Conservation (phyloP, 1,140 invertebrate genomes). For the Ectropis grisescens region DNA sequence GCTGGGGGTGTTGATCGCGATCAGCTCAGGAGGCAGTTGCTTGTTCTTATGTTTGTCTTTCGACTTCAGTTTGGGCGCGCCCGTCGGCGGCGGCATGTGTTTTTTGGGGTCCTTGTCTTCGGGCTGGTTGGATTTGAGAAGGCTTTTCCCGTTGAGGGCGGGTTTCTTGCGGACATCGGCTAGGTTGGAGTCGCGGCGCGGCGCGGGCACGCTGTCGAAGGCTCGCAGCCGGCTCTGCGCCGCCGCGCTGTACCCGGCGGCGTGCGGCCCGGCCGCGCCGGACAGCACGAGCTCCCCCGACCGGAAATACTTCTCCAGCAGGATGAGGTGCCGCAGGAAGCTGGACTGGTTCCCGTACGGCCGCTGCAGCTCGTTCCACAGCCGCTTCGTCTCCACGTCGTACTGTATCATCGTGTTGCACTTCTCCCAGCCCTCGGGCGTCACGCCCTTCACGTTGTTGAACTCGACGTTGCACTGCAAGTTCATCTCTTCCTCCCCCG, state of each 20-base stretch:
- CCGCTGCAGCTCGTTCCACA: constrained; percentile 85
- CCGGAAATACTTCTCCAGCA: constrained; percentile 85
- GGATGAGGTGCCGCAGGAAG: constrained; percentile 83
- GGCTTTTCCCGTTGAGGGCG: constrained; percentile 52
- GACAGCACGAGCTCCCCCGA: constrained; percentile 82
- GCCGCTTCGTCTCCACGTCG: constrained; percentile 81
- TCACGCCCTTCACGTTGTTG: constrained; percentile 75
- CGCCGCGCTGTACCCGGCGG: constrained; percentile 82
- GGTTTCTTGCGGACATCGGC: constrained; percentile 63
- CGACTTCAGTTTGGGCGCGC: constrained; percentile 33
- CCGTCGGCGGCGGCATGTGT: constrained; percentile 42
- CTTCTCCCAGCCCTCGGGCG: constrained; percentile 86
- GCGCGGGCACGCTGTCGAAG: constrained; percentile 74
- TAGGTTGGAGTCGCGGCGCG: constrained; percentile 33
- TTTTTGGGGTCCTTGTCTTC: constrained; percentile 42
- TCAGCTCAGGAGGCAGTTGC: constrained; percentile 56
- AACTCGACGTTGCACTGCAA: constrained; percentile 81
- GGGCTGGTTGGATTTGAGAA: constrained; percentile 55
- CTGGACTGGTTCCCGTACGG: constrained; percentile 89
- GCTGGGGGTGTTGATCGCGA: constrained; percentile 61
- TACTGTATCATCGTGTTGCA: constrained; percentile 84
- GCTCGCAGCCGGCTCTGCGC: constrained; percentile 83
- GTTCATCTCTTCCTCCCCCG: constrained; percentile 84
- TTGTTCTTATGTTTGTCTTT: constrained; percentile 37
- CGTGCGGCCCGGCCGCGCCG: constrained; percentile 79